Evolutionary conservation across 1,140 invertebrate species (phyloP), one percentile per base, ranked within the genome.

Genomic region (Charaxes varanes): DNA sequence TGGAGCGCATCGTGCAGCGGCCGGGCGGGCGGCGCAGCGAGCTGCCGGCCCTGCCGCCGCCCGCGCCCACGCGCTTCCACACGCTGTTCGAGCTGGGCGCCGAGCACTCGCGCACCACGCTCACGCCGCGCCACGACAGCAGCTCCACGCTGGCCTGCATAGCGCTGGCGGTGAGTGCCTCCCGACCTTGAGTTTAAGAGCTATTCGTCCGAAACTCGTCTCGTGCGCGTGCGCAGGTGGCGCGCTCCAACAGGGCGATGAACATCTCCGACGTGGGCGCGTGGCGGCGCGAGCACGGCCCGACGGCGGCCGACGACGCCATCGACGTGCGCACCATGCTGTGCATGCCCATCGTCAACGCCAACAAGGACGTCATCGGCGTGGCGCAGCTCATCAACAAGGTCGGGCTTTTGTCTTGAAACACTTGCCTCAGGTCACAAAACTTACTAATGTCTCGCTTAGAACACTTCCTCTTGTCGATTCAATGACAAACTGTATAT

Each of bases 301-400:
- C 72, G 56, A 38, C 54, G 1, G 22, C 38, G 11, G 80, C 87
- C 6, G 87, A 90, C 21, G 90, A 90, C 50, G 86, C 78, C 0
- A 88, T 86, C 50, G 87, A 82, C 7, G 90, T 92, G 0, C 87
- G 88, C 36, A 93, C 92, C 17, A 93, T 95, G 57, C 87, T 95
- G 1, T 95, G 93, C 60, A 96, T 97, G 92, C 95, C 95, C 0
- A 97, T 97, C 44, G 91, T 94, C 12, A 97, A 97, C 74, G 94
- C 93, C 2, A 91, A 95, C 66, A 92, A 91, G 53, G 88, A 87
- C 23, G 91, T 97, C 2, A 95, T 97, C 51, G 97, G 97, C 8
- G 96, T 98, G 0, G 94, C 94, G 26, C 96, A 97, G 62, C 85
- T 98, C 14, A 95, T 98, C 21, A 98, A 98, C 73, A 98, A 98